These are phyloP conservation scores for Troides aeacus DNA, from an alignment of 2,888 invertebrate genomes.

Conservation along the genomic window DNA sequence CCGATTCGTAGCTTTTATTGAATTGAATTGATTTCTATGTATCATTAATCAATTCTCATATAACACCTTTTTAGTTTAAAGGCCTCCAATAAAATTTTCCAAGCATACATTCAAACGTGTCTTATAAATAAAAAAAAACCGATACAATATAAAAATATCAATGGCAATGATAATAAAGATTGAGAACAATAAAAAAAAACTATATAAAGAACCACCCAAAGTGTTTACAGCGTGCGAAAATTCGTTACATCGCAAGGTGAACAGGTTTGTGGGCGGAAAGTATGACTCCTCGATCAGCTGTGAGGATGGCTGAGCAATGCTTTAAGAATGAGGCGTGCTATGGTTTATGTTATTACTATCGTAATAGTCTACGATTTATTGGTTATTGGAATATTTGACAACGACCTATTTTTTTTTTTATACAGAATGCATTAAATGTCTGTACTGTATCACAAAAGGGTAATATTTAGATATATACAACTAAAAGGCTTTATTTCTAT, in stretches of 20 bases:
- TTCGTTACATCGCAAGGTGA: slow-evolving; percentile 70
- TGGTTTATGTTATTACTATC: background rate
- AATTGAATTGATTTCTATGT: background rate
- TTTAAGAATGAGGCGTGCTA: slow-evolving; percentile 1
- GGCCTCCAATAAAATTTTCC: slow-evolving; percentile 10
- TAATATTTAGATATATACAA: no score
- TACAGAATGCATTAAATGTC: no score
- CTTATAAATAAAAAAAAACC: background rate
- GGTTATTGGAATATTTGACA: no score
- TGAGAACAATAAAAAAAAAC: slow-evolving; percentile 17
- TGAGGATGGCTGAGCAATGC: background rate
- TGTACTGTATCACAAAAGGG: no score
- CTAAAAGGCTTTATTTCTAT: no score
- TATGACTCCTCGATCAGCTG: slow-evolving; percentile 30
- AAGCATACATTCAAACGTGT: slow-evolving; percentile 2
- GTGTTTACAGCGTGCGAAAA: slow-evolving; percentile 56
- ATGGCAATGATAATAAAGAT: slow-evolving; percentile 4
- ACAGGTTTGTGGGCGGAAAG: slow-evolving; percentile 48
- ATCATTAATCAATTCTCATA: background rate
- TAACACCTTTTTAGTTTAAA: slow-evolving; percentile 1
- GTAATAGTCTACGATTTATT: background rate
- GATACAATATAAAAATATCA: slow-evolving; percentile 4
- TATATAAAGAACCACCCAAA: slow-evolving; percentile 7
- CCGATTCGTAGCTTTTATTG: no score
- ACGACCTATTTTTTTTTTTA: no score